phyloP scores from a whole-genome alignment of 2,113 vertebrate species.

The Montifringilla adamsi region DNA sequence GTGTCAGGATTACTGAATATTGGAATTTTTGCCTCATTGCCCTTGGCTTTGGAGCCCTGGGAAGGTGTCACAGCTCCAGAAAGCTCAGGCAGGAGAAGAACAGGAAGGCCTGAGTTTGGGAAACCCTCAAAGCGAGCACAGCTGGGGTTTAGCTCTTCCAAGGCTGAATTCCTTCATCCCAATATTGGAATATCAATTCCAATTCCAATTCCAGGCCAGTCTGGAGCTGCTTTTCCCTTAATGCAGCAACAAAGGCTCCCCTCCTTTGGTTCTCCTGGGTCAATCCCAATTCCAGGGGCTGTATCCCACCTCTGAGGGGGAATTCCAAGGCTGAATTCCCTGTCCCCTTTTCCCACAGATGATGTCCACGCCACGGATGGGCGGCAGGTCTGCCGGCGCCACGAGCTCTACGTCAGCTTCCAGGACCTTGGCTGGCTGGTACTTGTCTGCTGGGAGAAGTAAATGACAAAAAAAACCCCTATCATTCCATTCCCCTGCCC shows the following conservation, averaged over 20 bases:
- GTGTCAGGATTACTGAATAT: neutral
- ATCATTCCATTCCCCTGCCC: neutral
- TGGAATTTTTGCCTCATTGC: neutral
- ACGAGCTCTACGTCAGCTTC: conserved; percentile 95
- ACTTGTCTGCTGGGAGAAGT: neutral
- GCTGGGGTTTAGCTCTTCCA: neutral
- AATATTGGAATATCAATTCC: accelerated
- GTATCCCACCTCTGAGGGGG: accelerated
- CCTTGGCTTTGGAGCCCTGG: neutral
- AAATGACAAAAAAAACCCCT: neutral
- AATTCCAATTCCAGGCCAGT: too few relatives aligned
- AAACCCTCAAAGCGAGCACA: neutral
- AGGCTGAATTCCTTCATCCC: neutral
- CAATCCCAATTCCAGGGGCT: accelerated
- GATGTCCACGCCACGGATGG: conserved; percentile 67
- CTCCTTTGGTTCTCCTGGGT: accelerated
- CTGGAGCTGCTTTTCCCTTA: neutral
- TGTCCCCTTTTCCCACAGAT: conserved; percentile 67
- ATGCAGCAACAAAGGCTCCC: accelerated
- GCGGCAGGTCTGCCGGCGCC: conserved; percentile 85
- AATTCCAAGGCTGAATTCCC: accelerated
- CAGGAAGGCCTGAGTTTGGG: accelerated
- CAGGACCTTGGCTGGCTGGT: conserved; percentile 98
- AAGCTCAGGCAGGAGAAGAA: neutral
- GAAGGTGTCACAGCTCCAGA: neutral